These are phyloP conservation scores for Thalassaphorura encarpata DNA, from an alignment of 1,140 invertebrate genomes.

Conservation along the genomic window DNA sequence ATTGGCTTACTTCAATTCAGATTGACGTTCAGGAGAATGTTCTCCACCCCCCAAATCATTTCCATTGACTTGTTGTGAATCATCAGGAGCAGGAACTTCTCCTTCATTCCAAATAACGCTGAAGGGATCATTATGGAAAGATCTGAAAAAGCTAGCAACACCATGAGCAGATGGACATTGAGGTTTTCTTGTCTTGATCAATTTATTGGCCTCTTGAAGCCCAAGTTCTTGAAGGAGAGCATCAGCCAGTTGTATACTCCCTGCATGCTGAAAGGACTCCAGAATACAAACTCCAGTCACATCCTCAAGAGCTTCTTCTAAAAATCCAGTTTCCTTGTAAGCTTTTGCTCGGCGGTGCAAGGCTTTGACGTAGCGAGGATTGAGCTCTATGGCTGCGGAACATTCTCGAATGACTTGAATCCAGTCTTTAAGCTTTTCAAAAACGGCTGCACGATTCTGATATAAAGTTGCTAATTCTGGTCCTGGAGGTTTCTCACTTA, in stretches of 20 bases:
- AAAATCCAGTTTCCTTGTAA: slow-evolving; percentile 63
- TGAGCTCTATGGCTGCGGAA: slow-evolving; percentile 68
- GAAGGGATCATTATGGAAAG: slow-evolving; percentile 27
- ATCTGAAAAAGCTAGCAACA: slow-evolving; percentile 4
- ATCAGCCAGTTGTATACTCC: slow-evolving; percentile 68
- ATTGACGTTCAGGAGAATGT: background rate
- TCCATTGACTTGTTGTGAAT: slow-evolving; percentile 12
- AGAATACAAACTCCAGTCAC: slow-evolving; percentile 76
- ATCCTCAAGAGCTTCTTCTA: slow-evolving; percentile 75
- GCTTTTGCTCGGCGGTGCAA: slow-evolving; percentile 71
- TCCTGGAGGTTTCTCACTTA: slow-evolving; percentile 66
- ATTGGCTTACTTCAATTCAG: background rate
- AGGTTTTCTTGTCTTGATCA: slow-evolving; percentile 6
- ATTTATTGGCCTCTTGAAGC: slow-evolving; percentile 53
- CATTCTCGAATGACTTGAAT: slow-evolving; percentile 69
- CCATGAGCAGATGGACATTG: background rate
- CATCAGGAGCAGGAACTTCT: background rate
- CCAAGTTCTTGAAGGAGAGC: slow-evolving; percentile 67
- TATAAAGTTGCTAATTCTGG: slow-evolving; percentile 76
- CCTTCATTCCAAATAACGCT: slow-evolving; percentile 21
- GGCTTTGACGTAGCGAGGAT: slow-evolving; percentile 82
- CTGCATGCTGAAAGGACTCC: slow-evolving; percentile 74
- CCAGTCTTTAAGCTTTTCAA: slow-evolving; percentile 59
- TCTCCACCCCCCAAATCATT: background rate
- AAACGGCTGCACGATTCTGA: slow-evolving; percentile 89